Evolutionary conservation across 2,888 invertebrate species (phyloP), one percentile per base, ranked within the genome.

Genomic region (Diaperis boleti): DNA sequence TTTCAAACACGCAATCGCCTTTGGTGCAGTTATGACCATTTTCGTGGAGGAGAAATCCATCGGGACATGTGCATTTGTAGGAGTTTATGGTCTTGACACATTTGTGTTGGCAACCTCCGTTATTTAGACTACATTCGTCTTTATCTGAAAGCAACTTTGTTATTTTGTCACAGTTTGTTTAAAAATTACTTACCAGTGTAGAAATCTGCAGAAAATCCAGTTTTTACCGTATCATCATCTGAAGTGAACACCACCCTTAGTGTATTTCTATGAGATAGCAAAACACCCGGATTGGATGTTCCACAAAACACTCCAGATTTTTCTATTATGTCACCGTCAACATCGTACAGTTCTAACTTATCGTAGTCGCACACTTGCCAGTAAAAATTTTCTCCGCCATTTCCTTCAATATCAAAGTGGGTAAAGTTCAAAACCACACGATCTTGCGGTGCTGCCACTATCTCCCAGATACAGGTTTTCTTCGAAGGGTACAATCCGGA

Each of bases 341-440:
- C 92, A 47, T 94, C 94, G 74, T 91, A 90, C 4, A 74, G 89
- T 67, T 95, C 92, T 20, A 98, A 90, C 66, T 92, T 92, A 82
- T 98, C 98, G 79, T 98, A 99, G 76, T 97, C 96, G 82, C 98
- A 98, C 79, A 96, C 96, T 84, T 94, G 89, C n/a, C n/a, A n/a
- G 84, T 94, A 88, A 68, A 89, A 89, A 66, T 88, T 87, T 68
- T 87, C 87, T 78, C 94, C 92, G 79, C 95, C 94, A 76, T 95
- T 95, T 14, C 98, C 98, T 83, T 98, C 98, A 69, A 98, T 83
- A 78, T 98, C 96, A 75, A 98, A 97, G 78, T 97, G 96, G 0
- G 97, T 96, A 80, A 98, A 98, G 83, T 97, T 97, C 33, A 98
- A 84, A 0, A 96, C 96, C 71, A 98, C 97, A 66, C 94, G 87